A percentile compares a stretch with the other conserved stretches of the same genome.
These are phyloP conservation scores for Chaetodon trifasciatus DNA, from an alignment of 2,797 vertebrate species.

Conservation along the genomic window DNA sequence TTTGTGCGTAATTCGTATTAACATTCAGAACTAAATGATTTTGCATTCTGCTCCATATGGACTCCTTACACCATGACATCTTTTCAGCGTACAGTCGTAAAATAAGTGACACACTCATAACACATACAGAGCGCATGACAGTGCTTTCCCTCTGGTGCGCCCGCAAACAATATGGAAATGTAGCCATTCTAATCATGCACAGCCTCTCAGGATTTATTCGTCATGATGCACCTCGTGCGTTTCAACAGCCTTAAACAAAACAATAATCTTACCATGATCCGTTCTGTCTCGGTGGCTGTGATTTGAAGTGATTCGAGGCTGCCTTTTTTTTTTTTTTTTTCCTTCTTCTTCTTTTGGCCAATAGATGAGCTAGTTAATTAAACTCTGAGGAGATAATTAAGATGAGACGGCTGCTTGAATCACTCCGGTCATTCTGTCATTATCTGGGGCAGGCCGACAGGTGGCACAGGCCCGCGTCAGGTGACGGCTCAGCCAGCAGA, in stretches of 20 bases:
- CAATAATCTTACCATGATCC: conserved; percentile 70
- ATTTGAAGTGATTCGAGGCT: conserved; percentile 94
- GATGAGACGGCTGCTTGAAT: conserved; percentile 94
- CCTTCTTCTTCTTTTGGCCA: conserved; percentile 84
- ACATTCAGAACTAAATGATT: conserved; percentile 99
- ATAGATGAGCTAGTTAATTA: conserved; percentile 98
- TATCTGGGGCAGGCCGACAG: conserved; percentile 93
- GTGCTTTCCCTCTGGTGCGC: conserved; percentile 55
- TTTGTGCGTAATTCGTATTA: conserved; percentile 99
- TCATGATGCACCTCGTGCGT: conserved; percentile 65
- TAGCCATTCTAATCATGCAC: conserved; percentile 70
- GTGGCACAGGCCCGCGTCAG: conserved; percentile 91
- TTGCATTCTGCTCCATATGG: conserved; percentile 93
- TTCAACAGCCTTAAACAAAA: conserved; percentile 72
- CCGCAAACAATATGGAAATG: conserved; percentile 79
- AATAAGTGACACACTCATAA: conserved; percentile 64
- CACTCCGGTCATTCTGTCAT: conserved; percentile 94
- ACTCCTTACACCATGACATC: conserved; percentile 80
- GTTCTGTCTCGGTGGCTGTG: conserved; percentile 79
- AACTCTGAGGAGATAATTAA: conserved; percentile 99
- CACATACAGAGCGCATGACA: conserved; percentile 54
- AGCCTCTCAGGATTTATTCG: conserved; percentile 65
- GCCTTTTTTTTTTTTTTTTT: conserved; percentile 80
- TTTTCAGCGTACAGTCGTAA: conserved; percentile 77
- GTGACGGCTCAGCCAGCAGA: conserved; percentile 87